Base-by-base conservation (phyloP, 2,113 vertebrate species). In the Engystomops pustulosus region DNA sequence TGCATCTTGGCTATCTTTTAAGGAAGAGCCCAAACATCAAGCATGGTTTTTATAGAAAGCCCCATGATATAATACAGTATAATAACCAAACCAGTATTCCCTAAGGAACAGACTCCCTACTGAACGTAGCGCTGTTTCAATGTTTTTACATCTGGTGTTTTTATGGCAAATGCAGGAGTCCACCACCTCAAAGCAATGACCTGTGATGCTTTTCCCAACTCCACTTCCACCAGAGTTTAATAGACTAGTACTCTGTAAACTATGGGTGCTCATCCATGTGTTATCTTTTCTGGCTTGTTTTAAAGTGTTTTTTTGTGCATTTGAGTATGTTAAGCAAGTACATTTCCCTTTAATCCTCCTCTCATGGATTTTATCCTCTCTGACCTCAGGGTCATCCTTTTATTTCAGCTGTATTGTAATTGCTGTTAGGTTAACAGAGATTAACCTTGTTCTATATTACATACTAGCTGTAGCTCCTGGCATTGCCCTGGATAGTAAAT, bases 261-360 rank as follows among this genome's bases (percentile, higher is more conserved):
- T 53, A 44, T 20, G 53, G 62, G 12, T 53, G 45, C 60, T 78
- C 60, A 84, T 78, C 82, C 82, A 23, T 78, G 45, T 23, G 69
- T 44, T 11, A 20, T 83, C 36, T 75, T 82, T 18, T 45, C 49
- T 55, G 51, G 44, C 23, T 17, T 6, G 36, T n/a, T 82, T 41
- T 55, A 18, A 68, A 15, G 20, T 1, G 6, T 77, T 78, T 27
- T 45, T 77, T 77, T 68, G 8, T 67, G 41, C 23, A 74, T 30
- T 14, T 65, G 72, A 58, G 71, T 30, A 68, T 36, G n/a, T 68
- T 38, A 84, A 27, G n/a, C 69, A 74, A 20, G 47, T 34, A 32
- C 62, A 49, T 53, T 69, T 65, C 34, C 27, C 36, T 20, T 23
- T 51, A 1, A 36, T 53, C 12, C 18, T 30, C 47, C 47, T 79